Conservation (phyloP, 2,797 vertebrate genomes). For the Euthynnus affinis region DNA sequence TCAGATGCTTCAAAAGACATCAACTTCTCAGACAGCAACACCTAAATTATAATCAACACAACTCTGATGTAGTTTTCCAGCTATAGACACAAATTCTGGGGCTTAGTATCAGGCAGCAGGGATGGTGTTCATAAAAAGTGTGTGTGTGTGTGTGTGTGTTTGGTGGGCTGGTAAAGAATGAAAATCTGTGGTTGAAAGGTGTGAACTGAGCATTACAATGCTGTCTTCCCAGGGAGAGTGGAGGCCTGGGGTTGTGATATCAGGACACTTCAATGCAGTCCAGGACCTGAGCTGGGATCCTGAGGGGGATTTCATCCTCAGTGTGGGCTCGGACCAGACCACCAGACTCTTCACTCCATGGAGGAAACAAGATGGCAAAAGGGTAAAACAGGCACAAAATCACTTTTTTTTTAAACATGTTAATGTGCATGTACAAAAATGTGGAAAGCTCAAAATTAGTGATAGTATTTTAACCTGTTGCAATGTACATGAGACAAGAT, state of each 20-base stretch:
- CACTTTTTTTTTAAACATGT: background rate
- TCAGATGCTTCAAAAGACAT: slow-evolving; percentile 39
- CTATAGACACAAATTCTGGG: background rate
- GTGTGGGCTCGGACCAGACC: slow-evolving; percentile 95
- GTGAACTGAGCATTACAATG: slow-evolving; percentile 8
- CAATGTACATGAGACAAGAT: background rate
- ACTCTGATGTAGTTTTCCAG: slow-evolving; percentile 2
- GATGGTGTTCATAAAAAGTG: too few species aligned
- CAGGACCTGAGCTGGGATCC: slow-evolving; percentile 97
- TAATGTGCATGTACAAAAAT: background rate
- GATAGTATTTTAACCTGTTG: background rate
- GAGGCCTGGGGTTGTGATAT: slow-evolving; percentile 93
- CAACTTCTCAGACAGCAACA: slow-evolving; percentile 9
- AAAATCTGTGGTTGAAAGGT: background rate
- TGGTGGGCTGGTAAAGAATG: background rate
- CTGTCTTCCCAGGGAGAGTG: slow-evolving; percentile 87
- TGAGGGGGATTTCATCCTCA: slow-evolving; percentile 95
- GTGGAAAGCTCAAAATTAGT: background rate
- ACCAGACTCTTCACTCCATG: slow-evolving; percentile 94
- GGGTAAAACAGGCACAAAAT: slow-evolving; percentile 72
- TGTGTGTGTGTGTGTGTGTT: background rate
- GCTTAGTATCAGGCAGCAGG: background rate
- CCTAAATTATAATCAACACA: slow-evolving; percentile 19
- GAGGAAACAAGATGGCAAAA: slow-evolving; percentile 84
- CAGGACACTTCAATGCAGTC: slow-evolving; percentile 94